phyloP scores from a whole-genome alignment of 2,113 vertebrate genomes.

The Halichoerus grypus region DNA sequence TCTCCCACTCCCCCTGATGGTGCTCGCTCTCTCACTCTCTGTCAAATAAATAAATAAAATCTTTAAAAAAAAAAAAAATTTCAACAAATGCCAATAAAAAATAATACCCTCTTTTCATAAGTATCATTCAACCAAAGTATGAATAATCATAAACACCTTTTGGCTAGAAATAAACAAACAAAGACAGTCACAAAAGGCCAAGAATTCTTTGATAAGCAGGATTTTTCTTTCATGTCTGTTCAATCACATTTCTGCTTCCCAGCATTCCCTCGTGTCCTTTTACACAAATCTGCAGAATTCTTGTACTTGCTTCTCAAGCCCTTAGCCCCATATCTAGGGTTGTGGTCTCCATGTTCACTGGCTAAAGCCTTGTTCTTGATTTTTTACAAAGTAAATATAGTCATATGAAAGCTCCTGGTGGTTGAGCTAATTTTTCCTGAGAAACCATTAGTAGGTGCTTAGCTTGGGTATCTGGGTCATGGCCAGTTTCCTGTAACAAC shows the following conservation, averaged over 20 bases:
- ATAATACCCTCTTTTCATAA: neutral
- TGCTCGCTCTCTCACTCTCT: no score
- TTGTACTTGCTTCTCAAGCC: neutral
- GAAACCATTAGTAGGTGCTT: neutral
- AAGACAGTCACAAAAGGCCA: neutral
- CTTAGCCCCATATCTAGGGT: neutral
- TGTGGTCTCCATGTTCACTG: neutral
- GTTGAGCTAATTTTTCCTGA: neutral
- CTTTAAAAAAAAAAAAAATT: no score
- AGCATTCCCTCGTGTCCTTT: neutral
- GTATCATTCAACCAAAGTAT: neutral
- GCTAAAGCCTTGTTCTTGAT: neutral
- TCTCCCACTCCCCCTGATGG: no score
- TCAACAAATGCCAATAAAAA: conserved; percentile 19
- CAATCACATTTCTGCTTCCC: neutral
- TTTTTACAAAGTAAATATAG: neutral
- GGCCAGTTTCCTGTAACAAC: neutral
- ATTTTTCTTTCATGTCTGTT: neutral
- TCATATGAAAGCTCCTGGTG: neutral
- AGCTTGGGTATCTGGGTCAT: neutral
- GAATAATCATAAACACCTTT: neutral
- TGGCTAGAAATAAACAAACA: conserved; percentile 9
- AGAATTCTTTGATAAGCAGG: neutral
- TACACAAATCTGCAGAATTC: neutral
- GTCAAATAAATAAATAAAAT: no score